Evolutionary conservation across 2,888 invertebrate genomes (phyloP).

Genomic region (Camponotus fellah): DNA sequence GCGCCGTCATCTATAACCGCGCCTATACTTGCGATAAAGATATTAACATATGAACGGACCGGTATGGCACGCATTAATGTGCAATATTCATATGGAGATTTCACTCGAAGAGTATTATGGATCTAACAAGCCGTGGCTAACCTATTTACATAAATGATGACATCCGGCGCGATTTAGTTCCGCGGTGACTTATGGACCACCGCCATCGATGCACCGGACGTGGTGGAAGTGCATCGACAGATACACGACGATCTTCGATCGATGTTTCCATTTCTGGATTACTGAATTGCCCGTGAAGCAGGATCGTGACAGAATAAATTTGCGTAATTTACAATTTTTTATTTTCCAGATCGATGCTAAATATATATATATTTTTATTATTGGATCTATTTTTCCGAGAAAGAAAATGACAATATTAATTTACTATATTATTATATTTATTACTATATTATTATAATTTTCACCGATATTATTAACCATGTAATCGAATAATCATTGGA

Average conservation of each 20-base stretch:
- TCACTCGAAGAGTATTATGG: conserved; percentile 80
- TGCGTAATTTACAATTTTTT: conserved; percentile 35
- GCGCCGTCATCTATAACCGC: conserved; percentile 29
- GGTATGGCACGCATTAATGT: conserved; percentile 79
- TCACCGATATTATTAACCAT: neutral
- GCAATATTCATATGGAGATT: conserved; percentile 83
- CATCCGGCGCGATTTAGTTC: conserved; percentile 75
- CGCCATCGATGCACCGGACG: conserved; percentile 49
- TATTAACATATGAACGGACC: conserved; percentile 83
- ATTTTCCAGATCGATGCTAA: neutral
- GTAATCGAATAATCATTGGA: neutral
- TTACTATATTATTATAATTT: too few relatives aligned
- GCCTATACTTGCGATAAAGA: conserved; percentile 56
- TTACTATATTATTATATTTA: too few relatives aligned
- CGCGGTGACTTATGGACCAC: conserved; percentile 47
- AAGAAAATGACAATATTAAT: too few relatives aligned
- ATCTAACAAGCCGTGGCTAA: conserved; percentile 81
- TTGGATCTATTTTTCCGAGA: neutral
- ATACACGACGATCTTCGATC: conserved; percentile 28
- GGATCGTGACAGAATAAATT: conserved; percentile 17
- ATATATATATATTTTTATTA: neutral
- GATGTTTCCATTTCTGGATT: conserved; percentile 23
- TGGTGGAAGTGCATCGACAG: conserved; percentile 52
- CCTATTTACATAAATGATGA: conserved; percentile 82
- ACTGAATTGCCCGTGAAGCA: conserved; percentile 45